Percentiles rank a stretch among this genome's conserved stretches.
Conservation (phyloP, 37 sponge, comb jelly and placozoan species). For the Theonella swinhoei region DNA sequence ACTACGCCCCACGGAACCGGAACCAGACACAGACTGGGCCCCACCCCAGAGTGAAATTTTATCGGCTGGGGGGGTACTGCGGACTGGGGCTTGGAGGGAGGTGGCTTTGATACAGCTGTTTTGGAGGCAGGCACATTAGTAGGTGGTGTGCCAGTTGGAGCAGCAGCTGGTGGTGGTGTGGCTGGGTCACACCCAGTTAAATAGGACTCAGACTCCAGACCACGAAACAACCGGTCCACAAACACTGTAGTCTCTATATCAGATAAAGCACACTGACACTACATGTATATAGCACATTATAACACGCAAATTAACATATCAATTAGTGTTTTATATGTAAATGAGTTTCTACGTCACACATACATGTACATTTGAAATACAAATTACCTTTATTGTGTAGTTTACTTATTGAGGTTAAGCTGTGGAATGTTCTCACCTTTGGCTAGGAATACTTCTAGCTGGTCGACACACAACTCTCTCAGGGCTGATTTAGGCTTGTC, state of each 20-base stretch:
- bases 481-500: conserved; percentile 81
- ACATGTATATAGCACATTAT: background rate
- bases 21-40: background rate
- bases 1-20: background rate
- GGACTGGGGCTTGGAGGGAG: background rate
- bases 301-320: background rate
- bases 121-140: background rate
- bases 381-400: background rate
- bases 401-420: background rate
- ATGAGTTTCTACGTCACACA: background rate
- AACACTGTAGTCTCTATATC: conserved; percentile 70
- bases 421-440: conserved; percentile 53
- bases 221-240: conserved; percentile 74
- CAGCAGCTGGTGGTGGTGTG: background rate
- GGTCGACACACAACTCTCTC: conserved; percentile 84
- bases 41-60: background rate
- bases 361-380: background rate
- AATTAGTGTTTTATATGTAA: background rate
- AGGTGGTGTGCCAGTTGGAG: background rate
- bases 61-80: background rate
- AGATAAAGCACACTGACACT: background rate
- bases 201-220: conserved; percentile 73
- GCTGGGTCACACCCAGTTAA: conserved; percentile 27
- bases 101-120: background rate
- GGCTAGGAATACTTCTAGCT: conserved; percentile 93